Evolutionary conservation across 35 echinoderm and acorn worm genomes (phyloP).

Genomic region (Stichopus chloronotus): DNA sequence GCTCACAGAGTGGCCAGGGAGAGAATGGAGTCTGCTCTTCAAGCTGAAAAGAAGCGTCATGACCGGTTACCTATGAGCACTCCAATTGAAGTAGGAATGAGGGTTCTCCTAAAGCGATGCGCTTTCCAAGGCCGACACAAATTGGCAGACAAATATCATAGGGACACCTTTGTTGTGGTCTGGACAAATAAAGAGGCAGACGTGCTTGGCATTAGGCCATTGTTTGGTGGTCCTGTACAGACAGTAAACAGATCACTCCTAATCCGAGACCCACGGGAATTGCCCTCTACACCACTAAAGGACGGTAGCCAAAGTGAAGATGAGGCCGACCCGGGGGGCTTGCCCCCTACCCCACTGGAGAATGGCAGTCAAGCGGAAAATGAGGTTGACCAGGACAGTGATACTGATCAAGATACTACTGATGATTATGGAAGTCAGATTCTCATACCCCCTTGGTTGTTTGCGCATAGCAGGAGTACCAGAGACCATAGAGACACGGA

Average conservation of each 20-base stretch:
- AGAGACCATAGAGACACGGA: too few species aligned
- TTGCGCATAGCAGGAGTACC: too few species aligned
- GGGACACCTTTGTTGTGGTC: background rate
- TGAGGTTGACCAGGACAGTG: too few species aligned
- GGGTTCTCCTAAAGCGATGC: constrained; percentile 21
- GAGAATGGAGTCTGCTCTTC: background rate
- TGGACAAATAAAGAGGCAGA: constrained; percentile 23
- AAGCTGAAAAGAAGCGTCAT: constrained; percentile 41
- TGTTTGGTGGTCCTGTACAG: constrained; percentile 31
- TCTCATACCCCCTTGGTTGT: too few species aligned
- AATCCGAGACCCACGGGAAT: background rate
- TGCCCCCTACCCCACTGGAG: too few species aligned
- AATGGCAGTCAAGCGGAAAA: too few species aligned
- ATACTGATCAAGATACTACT: too few species aligned
- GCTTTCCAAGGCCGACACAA: constrained; percentile 49
- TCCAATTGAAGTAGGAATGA: constrained; percentile 20
- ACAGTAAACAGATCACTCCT: constrained; percentile 35
- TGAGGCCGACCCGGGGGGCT: too few species aligned
- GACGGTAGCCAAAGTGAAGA: too few species aligned
- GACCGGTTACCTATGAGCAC: background rate
- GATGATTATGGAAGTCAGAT: too few species aligned
- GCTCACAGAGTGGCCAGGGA: constrained; percentile 16
- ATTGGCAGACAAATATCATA: constrained; percentile 26
- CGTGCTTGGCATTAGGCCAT: constrained; percentile 31
- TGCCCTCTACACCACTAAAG: too few species aligned